Percentiles rank a stretch among this genome's conserved stretches.
Evolutionary conservation across 53 echinoderm and acorn worm genomes (phyloP).

Genomic region (Henricia sp.): DNA sequence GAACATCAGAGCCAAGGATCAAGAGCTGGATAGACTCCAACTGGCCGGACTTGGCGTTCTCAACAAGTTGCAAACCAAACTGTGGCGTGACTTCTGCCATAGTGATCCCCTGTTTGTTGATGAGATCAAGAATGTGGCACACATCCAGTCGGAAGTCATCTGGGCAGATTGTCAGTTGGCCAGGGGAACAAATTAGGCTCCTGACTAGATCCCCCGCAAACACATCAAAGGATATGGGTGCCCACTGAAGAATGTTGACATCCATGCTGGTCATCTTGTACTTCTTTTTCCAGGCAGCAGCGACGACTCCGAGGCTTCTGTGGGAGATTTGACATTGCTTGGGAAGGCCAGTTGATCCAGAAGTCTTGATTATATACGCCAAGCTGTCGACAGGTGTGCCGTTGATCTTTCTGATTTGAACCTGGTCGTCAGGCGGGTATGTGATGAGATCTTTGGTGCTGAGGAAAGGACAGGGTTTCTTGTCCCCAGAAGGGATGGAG

Average conservation of each 20-base stretch:
- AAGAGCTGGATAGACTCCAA: constrained; percentile 29
- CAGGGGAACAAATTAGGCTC: constrained; percentile 14
- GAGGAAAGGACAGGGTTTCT: too few relatives aligned
- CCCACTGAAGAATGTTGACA: constrained; percentile 37
- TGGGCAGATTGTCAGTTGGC: constrained; percentile 26
- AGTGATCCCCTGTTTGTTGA: constrained; percentile 7
- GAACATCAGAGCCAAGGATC: constrained; percentile 27
- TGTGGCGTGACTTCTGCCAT: constrained; percentile 27
- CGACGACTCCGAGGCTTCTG: constrained; percentile 12
- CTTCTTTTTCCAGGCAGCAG: constrained; percentile 34
- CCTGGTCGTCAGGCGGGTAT: too few relatives aligned
- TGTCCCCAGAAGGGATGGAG: background rate
- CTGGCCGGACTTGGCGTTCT: background rate
- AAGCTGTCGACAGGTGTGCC: too few relatives aligned
- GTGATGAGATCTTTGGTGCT: too few relatives aligned
- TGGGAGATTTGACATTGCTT: constrained; percentile 36
- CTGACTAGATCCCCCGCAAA: constrained; percentile 20
- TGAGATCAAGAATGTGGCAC: background rate
- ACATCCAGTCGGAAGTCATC: constrained; percentile 12
- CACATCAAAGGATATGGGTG: constrained; percentile 39
- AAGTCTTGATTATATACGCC: constrained; percentile 38
- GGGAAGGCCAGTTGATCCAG: constrained; percentile 26
- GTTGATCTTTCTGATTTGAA: too few relatives aligned
- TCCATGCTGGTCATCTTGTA: background rate
- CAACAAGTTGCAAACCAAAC: constrained; percentile 15